Conservation (phyloP, 2,797 vertebrate genomes). For the Adrianichthys oophorus region DNA sequence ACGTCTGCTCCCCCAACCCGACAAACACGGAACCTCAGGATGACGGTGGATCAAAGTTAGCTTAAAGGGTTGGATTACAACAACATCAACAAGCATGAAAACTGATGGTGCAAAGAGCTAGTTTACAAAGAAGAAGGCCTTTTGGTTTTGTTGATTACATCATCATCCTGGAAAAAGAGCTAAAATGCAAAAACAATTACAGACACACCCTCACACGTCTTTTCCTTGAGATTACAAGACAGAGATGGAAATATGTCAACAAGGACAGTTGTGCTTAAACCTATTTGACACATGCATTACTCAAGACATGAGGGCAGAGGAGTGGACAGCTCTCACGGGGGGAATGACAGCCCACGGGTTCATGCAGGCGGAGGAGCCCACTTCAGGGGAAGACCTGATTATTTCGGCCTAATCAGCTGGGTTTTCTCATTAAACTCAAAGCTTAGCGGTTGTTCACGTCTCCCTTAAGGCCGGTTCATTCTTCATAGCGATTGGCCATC, state of each 20-base stretch:
- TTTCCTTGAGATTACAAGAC: slow-evolving; percentile 49
- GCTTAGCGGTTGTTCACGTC: slow-evolving; percentile 52
- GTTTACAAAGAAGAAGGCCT: slow-evolving; percentile 72
- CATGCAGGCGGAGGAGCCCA: slow-evolving; percentile 22
- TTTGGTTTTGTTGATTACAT: slow-evolving; percentile 72
- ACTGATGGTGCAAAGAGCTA: slow-evolving; percentile 57
- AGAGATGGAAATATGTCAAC: slow-evolving; percentile 38
- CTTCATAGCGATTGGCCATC: slow-evolving; percentile 37
- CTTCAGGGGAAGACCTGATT: slow-evolving; percentile 51
- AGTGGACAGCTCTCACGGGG: slow-evolving; percentile 18
- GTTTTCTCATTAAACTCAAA: slow-evolving; percentile 22
- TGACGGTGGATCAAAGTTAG: slow-evolving; percentile 41
- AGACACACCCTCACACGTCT: slow-evolving; percentile 53
- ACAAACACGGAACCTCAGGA: slow-evolving; percentile 43
- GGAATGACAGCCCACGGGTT: slow-evolving; percentile 15
- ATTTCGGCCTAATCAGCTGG: slow-evolving; percentile 14
- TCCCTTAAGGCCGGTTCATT: slow-evolving; percentile 27
- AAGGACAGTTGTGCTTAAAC: slow-evolving; percentile 40
- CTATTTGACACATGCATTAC: slow-evolving; percentile 43
- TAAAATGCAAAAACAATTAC: slow-evolving; percentile 59
- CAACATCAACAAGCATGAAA: slow-evolving; percentile 58
- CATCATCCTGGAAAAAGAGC: slow-evolving; percentile 54
- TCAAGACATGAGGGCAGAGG: slow-evolving; percentile 35
- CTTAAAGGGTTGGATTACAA: slow-evolving; percentile 73
- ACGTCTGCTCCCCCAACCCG: slow-evolving; percentile 22